Conservation (phyloP, 2,113 vertebrate genomes). For the Campylomormyrus numenius region DNA sequence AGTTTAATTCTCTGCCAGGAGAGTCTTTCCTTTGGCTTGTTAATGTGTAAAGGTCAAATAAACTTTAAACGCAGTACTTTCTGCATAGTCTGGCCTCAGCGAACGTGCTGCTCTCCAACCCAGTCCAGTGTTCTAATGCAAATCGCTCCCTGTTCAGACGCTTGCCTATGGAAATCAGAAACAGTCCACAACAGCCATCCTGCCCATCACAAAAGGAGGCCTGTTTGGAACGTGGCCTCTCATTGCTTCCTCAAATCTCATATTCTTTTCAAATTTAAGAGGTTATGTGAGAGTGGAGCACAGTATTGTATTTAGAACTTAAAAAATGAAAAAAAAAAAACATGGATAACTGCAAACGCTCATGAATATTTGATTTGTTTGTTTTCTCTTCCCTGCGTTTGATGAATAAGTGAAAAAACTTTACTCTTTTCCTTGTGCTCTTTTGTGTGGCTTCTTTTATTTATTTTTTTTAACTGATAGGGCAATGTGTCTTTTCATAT, state of each 20-base stretch:
- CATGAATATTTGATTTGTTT: constrained; percentile 13
- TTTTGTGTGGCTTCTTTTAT: neutral
- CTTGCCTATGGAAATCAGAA: constrained; percentile 48
- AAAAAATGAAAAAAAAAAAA: neutral
- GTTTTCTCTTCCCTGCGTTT: neutral
- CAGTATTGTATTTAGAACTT: neutral
- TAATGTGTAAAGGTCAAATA: neutral
- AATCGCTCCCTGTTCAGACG: constrained; percentile 37
- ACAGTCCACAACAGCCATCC: constrained; percentile 30
- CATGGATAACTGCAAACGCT: neutral
- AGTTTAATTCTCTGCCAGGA: neutral
- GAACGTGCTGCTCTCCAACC: constrained; percentile 4
- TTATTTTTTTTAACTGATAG: neutral
- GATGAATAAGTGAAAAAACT: neutral
- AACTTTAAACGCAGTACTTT: neutral
- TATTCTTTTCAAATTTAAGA: constrained; percentile 11
- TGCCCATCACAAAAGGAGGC: constrained; percentile 34
- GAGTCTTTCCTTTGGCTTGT: neutral
- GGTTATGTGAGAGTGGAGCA: neutral
- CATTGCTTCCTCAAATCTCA: neutral
- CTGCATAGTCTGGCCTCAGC: neutral
- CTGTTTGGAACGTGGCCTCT: constrained; percentile 25
- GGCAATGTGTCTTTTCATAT: neutral
- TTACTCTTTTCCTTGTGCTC: neutral
- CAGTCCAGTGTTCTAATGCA: constrained; percentile 43